Conservation (phyloP, 2,113 vertebrate species). For the Shinisaurus crocodilurus region DNA sequence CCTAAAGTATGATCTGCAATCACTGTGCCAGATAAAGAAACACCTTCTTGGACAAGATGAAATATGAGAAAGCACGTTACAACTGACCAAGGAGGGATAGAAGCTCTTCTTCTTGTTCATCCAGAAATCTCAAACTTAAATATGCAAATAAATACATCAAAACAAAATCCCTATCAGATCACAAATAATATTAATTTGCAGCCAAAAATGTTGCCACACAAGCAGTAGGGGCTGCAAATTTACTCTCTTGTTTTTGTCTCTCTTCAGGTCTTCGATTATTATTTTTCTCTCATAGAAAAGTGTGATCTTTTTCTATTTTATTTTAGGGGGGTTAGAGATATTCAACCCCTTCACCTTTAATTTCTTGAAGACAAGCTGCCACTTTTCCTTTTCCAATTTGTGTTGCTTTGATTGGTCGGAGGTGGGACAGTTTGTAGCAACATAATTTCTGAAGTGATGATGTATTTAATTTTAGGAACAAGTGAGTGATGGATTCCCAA, state of each 20-base stretch:
- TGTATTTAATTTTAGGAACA: not conserved
- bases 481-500: not conserved
- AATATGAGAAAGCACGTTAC: not conserved
- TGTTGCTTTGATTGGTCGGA: too few species aligned
- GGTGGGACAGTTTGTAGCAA: too few species aligned
- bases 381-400: not conserved
- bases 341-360: not conserved
- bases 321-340: not conserved
- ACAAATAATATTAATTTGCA: accelerated
- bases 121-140: not conserved
- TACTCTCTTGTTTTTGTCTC: not conserved
- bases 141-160: not conserved
- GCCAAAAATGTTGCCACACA: not conserved
- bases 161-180: not conserved
- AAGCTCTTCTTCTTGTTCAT: not conserved
- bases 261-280: not conserved
- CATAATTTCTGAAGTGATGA: not conserved
- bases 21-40: constrained; percentile 14
- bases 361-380: not conserved
- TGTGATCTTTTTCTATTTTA: not conserved
- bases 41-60: not conserved
- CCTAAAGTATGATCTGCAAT: constrained; percentile 15
- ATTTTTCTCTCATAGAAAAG: not conserved
- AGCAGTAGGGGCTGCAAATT: not conserved
- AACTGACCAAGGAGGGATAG: not conserved